A percentile compares a stretch with the other conserved stretches of the same genome.
Conservation (phyloP, 2,797 vertebrate species). For the Sebastes wilsoni region DNA sequence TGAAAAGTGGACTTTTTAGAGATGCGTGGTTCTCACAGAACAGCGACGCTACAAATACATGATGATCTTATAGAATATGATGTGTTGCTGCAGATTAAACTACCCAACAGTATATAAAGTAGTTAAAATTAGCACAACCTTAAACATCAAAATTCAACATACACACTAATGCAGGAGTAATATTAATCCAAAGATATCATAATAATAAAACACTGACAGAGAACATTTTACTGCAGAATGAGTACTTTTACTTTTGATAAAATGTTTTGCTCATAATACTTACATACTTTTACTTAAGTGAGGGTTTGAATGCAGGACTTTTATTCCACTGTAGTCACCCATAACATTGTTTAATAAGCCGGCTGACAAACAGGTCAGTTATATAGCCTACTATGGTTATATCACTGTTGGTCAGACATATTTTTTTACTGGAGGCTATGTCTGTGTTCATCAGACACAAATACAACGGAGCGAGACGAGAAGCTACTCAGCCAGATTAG, state of each 20-base stretch:
- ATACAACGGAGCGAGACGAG: conserved; percentile 25
- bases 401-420: background rate
- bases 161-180: too few relatives aligned
- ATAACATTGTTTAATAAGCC: background rate
- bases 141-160: too few relatives aligned
- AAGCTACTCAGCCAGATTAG: conserved; percentile 47
- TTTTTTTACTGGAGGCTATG: background rate
- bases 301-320: background rate
- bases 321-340: background rate
- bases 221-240: too few relatives aligned
- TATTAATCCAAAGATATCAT: too few relatives aligned
- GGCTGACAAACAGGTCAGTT: background rate
- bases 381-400: conserved; percentile 1
- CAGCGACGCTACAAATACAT: background rate
- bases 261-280: too few relatives aligned
- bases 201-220: too few relatives aligned
- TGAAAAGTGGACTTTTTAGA: background rate
- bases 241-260: too few relatives aligned
- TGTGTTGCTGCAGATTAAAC: too few relatives aligned
- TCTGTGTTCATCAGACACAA: conserved; percentile 37
- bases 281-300: too few relatives aligned
- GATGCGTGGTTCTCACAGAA: background rate
- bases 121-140: too few relatives aligned
- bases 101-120: too few relatives aligned
- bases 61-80: too few relatives aligned